These are phyloP conservation scores for Polydesmus complanatus DNA, from an alignment of 2,888 invertebrate genomes.

Conservation along the genomic window DNA sequence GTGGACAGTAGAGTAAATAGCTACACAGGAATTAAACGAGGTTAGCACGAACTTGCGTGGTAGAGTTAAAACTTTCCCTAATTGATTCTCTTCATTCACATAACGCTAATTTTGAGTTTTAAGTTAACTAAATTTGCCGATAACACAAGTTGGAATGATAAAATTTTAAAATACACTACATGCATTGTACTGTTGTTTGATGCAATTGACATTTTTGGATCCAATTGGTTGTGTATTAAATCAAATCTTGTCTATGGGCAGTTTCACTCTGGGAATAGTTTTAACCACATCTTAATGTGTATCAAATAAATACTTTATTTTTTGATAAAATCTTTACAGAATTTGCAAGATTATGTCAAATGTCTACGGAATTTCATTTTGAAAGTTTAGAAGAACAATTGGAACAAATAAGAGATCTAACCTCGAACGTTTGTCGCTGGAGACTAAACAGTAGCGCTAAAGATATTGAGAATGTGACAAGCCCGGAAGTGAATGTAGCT, in stretches of 20 bases:
- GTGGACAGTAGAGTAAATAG: constrained; percentile 50
- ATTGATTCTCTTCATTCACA: background rate
- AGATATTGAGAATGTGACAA: background rate
- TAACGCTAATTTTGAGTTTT: no score
- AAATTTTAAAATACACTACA: constrained; percentile 1
- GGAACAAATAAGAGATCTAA: constrained; percentile 36
- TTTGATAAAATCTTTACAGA: constrained; percentile 37
- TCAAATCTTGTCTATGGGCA: no score
- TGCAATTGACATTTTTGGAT: no score
- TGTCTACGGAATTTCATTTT: constrained; percentile 92
- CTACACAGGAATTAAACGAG: constrained; percentile 48
- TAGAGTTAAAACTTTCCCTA: background rate
- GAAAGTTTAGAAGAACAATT: constrained; percentile 71
- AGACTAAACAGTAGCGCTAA: constrained; percentile 7
- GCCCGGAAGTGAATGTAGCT: no score
- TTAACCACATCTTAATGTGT: no score
- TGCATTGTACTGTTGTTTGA: no score
- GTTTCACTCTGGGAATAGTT: no score
- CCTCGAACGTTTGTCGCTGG: constrained; percentile 19
- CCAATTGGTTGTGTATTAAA: no score
- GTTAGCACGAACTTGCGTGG: constrained; percentile 28
- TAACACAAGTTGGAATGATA: no score
- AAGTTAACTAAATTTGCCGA: no score
- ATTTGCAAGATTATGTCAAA: constrained; percentile 53
- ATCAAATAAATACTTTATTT: no score